Evolutionary conservation across 2,113 vertebrate genomes (phyloP).

Genomic region (Osmerus eperlanus): DNA sequence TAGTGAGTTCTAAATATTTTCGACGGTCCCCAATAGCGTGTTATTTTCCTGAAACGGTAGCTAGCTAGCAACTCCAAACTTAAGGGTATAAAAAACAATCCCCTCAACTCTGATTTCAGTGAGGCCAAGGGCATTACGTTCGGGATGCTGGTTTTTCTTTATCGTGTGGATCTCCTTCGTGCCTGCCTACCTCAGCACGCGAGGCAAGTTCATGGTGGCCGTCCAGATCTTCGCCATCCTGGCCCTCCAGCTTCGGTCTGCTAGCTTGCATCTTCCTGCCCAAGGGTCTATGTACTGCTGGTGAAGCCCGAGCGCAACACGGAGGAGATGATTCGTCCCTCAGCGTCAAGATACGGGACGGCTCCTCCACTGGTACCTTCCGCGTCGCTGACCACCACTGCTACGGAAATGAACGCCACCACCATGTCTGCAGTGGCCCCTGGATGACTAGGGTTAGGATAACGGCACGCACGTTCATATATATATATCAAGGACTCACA

Average conservation of each 20-base stretch:
- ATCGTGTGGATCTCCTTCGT: constrained; percentile 87
- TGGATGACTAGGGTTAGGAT: constrained; percentile 55
- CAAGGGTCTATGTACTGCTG: constrained; percentile 80
- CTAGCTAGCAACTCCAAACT: no score
- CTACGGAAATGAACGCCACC: constrained; percentile 62
- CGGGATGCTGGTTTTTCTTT: constrained; percentile 82
- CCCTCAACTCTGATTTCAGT: constrained; percentile 37
- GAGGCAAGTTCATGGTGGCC: constrained; percentile 85
- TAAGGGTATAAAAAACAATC: no score
- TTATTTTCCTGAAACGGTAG: no score
- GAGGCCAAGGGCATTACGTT: constrained; percentile 83
- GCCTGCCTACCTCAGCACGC: constrained; percentile 84
- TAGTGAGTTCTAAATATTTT: no score
- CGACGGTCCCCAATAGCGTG: no score
- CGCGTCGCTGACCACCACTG: constrained; percentile 64
- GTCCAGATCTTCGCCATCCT: constrained; percentile 87
- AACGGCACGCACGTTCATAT: background rate
- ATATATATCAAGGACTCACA: no score
- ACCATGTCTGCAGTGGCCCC: constrained; percentile 52
- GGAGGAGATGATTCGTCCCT: constrained; percentile 72
- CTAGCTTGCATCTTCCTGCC: constrained; percentile 81
- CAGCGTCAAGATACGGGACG: constrained; percentile 63
- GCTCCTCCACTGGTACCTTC: constrained; percentile 73
- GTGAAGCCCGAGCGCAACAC: constrained; percentile 79
- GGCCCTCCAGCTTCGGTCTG: constrained; percentile 84